phyloP scores from a whole-genome alignment of 1,140 invertebrate species.

The Caenorhabditis elegans region WBcel235 BX284605.5:11711001-11711500 shows the following conservation, averaged over 20 bases:
- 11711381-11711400: conserved; percentile 25
- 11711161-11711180: conserved; percentile 10
- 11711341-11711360: conserved; percentile 5
- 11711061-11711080: conserved; percentile 29
- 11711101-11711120: conserved; percentile 11
- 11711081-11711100: conserved; percentile 5
- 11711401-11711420: conserved; percentile 33
- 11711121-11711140: background rate
- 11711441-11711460: conserved; percentile 31
- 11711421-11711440: conserved; percentile 11
- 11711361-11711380: conserved; percentile 27
- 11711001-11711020: background rate
- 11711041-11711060: conserved; percentile 32
- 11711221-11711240: background rate
- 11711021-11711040: conserved; percentile 26
- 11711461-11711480: conserved; percentile 27
- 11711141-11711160: conserved; percentile 27
- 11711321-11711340: background rate
- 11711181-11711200: background rate
- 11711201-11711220: background rate
- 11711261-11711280: background rate
- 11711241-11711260: background rate
- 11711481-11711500: conserved; percentile 10
- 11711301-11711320: conserved; percentile 22
- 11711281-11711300: background rate